These are phyloP conservation scores for Neolamprologus toae DNA, from an alignment of 2,113 vertebrate species.

Conservation along the genomic window DNA sequence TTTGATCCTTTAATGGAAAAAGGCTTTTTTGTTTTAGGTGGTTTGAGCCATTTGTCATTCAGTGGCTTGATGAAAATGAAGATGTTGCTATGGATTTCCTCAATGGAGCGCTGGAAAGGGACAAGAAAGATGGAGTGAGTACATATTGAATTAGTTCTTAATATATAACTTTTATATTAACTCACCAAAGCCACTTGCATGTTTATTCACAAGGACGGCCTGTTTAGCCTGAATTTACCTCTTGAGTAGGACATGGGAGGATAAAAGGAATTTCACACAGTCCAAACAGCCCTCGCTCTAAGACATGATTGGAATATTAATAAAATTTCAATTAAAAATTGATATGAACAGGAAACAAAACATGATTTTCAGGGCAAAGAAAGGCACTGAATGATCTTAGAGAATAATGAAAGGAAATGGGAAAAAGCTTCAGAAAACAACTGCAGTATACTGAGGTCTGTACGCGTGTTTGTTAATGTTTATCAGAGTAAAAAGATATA, in stretches of 20 bases:
- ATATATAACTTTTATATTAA: neutral
- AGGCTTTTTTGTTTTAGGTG: conserved; percentile 70
- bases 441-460: neutral
- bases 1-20: neutral
- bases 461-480: neutral
- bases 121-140: conserved; percentile 97
- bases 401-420: neutral
- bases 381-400: neutral
- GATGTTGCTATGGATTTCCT: conserved; percentile 96
- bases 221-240: neutral
- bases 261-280: neutral
- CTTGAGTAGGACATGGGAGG: neutral
- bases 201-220: neutral
- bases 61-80: conserved; percentile 98
- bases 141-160: neutral
- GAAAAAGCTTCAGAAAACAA: neutral
- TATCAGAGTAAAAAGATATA: neutral
- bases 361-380: neutral
- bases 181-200: neutral
- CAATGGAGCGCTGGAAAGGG: conserved; percentile 90
- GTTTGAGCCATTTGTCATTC: conserved; percentile 98
- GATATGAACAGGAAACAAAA: neutral
- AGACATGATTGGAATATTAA: conserved; percentile 10
- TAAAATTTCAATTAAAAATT: neutral
- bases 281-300: neutral